Evolutionary conservation across 2,113 vertebrate genomes (phyloP), one percentile per base, ranked within the genome.

Genomic region (Meriones unguiculatus): DNA sequence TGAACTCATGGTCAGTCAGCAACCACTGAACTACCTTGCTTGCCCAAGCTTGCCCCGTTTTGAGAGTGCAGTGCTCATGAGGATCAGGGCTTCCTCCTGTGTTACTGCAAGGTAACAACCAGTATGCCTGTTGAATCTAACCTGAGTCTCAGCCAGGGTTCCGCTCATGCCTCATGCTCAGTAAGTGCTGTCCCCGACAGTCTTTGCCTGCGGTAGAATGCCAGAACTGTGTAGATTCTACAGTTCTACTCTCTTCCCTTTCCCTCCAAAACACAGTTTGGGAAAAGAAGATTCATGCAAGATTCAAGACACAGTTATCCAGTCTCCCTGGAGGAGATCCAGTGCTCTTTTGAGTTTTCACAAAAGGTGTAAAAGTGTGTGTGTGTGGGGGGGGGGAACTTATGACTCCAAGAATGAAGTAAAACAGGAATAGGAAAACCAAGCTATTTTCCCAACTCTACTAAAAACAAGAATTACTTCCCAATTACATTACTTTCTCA

Each of bases 391-490:
- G 5, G 22, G 20, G 7, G 22, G 12, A 22, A 18, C 46, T 5
- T 35, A 69, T n/a, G 70, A 38, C 0, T 8, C 67, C 73, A 69
- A 89, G 41, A 57, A 73, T 64, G 5, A 77, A 41, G 24, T 25
- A 9, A 87, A 67, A 7, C 24, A n/a, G 46, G 89, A 95, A 90
- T 30, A 69, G 7, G 20, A 59, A 35, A 77, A 81, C 17, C 35
- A 77, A 89, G 6, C 67, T 59, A 2, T 82, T 87, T 86, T 54
- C 59, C 73, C 59, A 32, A 6, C 12, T 95, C 81, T 91, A 73
- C 38, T 46, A 65, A 78, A 92, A 95, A 87, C 18, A 90, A 54
- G 82, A 70, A 41, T 41, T n/a, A 70, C 41, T 95, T 65, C 30
- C 89, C 22, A 64, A 54, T 73, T 75, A 75, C 15, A 94, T 12